phyloP scores from a whole-genome alignment of 2,797 vertebrate genomes.

The Myotis pilosus region DNA sequence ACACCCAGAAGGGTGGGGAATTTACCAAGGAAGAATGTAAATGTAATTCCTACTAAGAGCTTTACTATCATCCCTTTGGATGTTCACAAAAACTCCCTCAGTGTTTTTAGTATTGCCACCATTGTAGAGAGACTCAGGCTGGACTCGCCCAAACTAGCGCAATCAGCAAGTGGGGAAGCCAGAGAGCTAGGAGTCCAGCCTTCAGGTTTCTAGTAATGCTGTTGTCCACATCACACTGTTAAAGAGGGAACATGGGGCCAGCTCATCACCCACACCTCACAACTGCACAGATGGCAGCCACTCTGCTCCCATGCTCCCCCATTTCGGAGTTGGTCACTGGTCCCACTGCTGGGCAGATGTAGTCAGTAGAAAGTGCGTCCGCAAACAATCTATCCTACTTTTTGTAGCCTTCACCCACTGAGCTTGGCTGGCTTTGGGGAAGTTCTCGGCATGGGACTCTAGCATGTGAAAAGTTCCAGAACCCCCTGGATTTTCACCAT shows the following conservation, averaged over 20 bases:
- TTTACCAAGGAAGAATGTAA: not conserved
- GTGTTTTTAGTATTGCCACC: not conserved
- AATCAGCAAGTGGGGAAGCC: not conserved
- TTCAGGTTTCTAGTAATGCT: not conserved
- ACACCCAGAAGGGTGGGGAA: not conserved
- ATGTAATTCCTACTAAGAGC: not conserved
- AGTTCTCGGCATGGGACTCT: not conserved
- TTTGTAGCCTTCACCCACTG: not conserved
- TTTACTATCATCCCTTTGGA: not conserved
- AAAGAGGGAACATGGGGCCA: not conserved
- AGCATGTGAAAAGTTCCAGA: not conserved
- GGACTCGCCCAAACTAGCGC: not conserved
- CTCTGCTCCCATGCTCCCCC: not conserved
- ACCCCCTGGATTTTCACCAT: not conserved
- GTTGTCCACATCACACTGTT: not conserved
- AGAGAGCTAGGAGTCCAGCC: not conserved
- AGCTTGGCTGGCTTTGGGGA: not conserved
- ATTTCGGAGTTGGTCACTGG: not conserved
- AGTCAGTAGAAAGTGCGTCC: not conserved
- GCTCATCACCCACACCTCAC: accelerated
- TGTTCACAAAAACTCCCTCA: not conserved
- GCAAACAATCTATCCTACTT: not conserved
- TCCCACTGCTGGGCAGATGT: not conserved
- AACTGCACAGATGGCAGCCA: not conserved
- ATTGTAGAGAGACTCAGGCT: not conserved